Conservation (phyloP, 1,140 invertebrate species). For the Acromyrmex charruanus region DNA sequence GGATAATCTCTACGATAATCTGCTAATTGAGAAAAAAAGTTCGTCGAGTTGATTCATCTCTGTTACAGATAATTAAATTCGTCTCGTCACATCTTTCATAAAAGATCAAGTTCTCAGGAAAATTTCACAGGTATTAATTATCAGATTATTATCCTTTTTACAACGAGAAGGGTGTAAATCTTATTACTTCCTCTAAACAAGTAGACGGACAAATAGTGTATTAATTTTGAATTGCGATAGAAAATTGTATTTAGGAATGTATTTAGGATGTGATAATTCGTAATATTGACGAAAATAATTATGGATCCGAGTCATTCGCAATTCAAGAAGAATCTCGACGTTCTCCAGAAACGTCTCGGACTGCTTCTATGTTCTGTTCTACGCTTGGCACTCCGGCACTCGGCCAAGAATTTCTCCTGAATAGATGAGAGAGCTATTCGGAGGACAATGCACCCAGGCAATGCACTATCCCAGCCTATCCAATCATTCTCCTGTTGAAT, state of each 20-base stretch:
- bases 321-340: constrained; percentile 38
- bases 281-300: neutral
- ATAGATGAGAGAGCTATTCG: constrained; percentile 60
- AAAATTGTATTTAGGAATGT: neutral
- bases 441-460: constrained; percentile 70
- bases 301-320: constrained; percentile 9
- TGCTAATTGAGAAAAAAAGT: constrained; percentile 33
- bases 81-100: neutral
- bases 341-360: constrained; percentile 41
- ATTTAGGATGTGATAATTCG: neutral
- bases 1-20: constrained; percentile 23
- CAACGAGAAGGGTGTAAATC: neutral
- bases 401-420: constrained; percentile 66
- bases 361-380: constrained; percentile 64
- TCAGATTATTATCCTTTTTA: neutral
- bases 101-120: neutral
- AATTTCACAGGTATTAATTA: neutral
- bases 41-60: neutral
- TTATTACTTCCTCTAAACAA: neutral
- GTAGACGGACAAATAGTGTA: neutral
- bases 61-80: constrained; percentile 32
- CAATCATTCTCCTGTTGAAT: constrained; percentile 26
- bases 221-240: neutral
- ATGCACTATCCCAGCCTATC: neutral
- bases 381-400: constrained; percentile 54